phyloP scores from a whole-genome alignment of 2,113 vertebrate genomes.

The Chionomys nivalis region DNA sequence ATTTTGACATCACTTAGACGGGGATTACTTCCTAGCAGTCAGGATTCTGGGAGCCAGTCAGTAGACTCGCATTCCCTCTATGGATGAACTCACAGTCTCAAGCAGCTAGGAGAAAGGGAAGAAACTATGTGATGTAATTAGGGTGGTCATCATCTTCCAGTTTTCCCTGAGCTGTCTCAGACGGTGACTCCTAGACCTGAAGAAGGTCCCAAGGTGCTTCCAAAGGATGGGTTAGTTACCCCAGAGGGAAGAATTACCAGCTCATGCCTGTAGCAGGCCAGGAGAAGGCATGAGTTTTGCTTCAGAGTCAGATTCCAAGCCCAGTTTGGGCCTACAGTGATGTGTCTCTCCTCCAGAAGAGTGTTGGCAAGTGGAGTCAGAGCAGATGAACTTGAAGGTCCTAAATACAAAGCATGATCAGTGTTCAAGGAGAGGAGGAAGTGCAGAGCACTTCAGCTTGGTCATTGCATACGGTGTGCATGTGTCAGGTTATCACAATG shows the following conservation, averaged over 20 bases:
- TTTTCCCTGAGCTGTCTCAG: not conserved
- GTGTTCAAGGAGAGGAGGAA: not conserved
- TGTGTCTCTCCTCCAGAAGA: not conserved
- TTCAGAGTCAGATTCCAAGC: not conserved
- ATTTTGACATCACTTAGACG: not conserved
- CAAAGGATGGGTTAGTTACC: fast-evolving
- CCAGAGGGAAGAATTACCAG: not conserved
- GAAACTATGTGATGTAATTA: not conserved
- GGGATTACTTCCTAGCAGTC: not conserved
- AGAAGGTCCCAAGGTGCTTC: not conserved
- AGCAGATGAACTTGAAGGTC: not conserved
- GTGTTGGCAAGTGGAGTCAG: not conserved
- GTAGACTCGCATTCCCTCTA: not conserved
- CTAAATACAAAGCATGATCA: not conserved
- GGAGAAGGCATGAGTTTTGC: not conserved
- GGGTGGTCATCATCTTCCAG: not conserved
- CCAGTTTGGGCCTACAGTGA: fast-evolving
- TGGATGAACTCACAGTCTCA: not conserved
- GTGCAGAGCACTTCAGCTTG: not conserved
- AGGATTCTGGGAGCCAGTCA: not conserved
- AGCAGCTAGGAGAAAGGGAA: not conserved
- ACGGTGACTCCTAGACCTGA: not conserved
- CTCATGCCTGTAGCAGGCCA: not conserved
- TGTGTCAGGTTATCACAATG: not conserved
- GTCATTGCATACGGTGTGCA: not conserved